A percentile compares a stretch with the other conserved stretches of the same genome.
These are phyloP conservation scores for Neosilurus mollespiculum DNA, from an alignment of 2,797 vertebrate genomes.

Conservation along the genomic window DNA sequence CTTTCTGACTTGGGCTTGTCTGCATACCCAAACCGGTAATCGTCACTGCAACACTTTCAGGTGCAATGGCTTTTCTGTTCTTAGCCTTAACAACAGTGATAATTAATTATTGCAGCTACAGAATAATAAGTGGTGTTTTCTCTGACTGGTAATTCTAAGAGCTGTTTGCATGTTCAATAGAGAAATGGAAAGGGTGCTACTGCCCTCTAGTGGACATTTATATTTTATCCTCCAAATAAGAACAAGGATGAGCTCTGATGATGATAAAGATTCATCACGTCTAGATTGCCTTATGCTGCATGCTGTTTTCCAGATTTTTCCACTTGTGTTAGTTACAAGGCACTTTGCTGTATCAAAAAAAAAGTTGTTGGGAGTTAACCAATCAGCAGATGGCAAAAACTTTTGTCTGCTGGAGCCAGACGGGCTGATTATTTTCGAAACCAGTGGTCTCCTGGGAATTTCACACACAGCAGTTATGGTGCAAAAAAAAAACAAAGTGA, in stretches of 20 bases:
- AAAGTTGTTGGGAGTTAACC: too few species aligned
- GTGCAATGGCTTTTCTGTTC: background rate
- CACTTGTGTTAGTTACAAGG: background rate
- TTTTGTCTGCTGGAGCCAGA: background rate
- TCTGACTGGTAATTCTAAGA: background rate
- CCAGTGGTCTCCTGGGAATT: background rate
- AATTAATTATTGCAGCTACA: background rate
- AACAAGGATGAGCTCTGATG: background rate
- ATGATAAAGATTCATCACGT: background rate
- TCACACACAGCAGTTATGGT: background rate
- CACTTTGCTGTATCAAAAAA: background rate
- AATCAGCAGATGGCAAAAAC: too few species aligned
- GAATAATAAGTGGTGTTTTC: background rate
- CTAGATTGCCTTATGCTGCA: background rate
- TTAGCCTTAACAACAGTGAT: background rate
- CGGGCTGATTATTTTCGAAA: background rate
- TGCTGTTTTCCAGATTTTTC: background rate
- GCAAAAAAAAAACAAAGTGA: background rate
- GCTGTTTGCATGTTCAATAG: background rate
- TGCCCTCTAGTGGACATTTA: constrained; percentile 19
- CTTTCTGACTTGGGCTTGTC: background rate
- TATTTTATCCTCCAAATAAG: too few species aligned
- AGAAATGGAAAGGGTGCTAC: background rate
- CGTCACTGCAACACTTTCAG: background rate
- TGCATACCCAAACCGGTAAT: background rate